These are phyloP conservation scores for Lindbergichthys nudifrons DNA, from an alignment of 2,797 vertebrate genomes.

Conservation along the genomic window DNA sequence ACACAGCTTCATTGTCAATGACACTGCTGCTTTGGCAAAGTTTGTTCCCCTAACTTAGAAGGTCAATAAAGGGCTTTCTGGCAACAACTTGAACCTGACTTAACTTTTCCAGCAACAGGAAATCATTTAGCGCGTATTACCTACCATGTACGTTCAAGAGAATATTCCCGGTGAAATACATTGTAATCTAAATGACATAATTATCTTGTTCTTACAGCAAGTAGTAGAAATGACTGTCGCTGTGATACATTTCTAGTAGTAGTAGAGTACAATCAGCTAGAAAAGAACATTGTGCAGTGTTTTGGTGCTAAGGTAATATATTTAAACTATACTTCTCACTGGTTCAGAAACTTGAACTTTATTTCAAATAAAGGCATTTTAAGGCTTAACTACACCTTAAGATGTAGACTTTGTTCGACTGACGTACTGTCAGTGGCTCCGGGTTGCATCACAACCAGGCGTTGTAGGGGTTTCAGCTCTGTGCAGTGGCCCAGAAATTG, in stretches of 20 bases:
- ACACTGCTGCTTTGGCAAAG: conserved; percentile 4
- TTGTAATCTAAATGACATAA: background rate
- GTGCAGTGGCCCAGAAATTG: conserved; percentile 58
- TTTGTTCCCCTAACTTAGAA: background rate
- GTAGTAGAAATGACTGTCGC: background rate
- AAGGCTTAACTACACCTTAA: conserved; percentile 6
- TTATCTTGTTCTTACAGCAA: background rate
- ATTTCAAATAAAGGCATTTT: background rate
- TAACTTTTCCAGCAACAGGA: background rate
- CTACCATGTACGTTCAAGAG: background rate
- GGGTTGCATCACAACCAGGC: too few relatives aligned
- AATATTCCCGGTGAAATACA: background rate
- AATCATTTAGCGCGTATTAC: background rate
- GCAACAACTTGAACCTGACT: background rate
- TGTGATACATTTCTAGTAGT: background rate
- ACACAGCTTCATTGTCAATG: background rate
- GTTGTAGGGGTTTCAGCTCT: conserved; percentile 54
- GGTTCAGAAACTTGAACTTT: background rate
- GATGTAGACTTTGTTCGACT: conserved; percentile 11
- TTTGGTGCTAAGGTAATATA: background rate
- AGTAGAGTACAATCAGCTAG: too few relatives aligned
- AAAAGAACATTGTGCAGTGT: background rate
- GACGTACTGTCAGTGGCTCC: background rate
- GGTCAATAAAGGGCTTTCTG: background rate
- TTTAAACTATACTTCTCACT: background rate